Evolutionary conservation across 2,888 invertebrate genomes (phyloP).

Genomic region (Ochropleura leucogaster): DNA sequence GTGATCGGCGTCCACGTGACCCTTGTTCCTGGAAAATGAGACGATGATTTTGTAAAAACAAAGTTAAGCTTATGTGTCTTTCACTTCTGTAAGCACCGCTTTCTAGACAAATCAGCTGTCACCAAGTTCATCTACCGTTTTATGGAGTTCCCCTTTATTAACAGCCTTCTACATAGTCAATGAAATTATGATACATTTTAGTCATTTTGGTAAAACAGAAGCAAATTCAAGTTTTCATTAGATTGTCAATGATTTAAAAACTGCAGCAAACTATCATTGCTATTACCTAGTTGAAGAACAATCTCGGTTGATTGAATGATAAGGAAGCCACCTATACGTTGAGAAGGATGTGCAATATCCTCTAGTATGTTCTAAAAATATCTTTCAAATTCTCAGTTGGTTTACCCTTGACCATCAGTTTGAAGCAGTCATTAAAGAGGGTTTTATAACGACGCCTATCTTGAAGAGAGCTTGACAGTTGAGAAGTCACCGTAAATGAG

Average conservation of each 20-base stretch:
- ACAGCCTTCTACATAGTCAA: background rate
- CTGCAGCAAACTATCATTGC: background rate
- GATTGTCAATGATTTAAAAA: background rate
- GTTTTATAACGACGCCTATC: background rate
- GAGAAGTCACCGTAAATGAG: background rate
- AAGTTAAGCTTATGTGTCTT: background rate
- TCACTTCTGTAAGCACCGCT: background rate
- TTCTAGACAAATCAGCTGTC: background rate
- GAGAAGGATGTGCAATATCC: slow-evolving; percentile 8
- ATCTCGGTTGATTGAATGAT: slow-evolving; percentile 31
- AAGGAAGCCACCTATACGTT: background rate
- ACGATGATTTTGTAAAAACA: background rate
- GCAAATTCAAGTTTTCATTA: background rate
- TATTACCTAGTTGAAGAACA: background rate
- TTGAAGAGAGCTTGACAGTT: background rate
- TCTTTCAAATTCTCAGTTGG: slow-evolving; percentile 13
- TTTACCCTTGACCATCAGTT: slow-evolving; percentile 6
- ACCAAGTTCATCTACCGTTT: background rate
- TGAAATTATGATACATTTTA: too few species aligned
- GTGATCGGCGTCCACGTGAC: slow-evolving; percentile 92
- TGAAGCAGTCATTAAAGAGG: background rate
- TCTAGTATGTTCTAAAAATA: slow-evolving; percentile 30
- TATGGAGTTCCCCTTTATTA: background rate
- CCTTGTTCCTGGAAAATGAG: slow-evolving; percentile 88
- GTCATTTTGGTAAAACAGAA: background rate